Evolutionary conservation across 53 echinoderm and acorn worm species (phyloP).

Genomic region (Astropecten irregularis): DNA sequence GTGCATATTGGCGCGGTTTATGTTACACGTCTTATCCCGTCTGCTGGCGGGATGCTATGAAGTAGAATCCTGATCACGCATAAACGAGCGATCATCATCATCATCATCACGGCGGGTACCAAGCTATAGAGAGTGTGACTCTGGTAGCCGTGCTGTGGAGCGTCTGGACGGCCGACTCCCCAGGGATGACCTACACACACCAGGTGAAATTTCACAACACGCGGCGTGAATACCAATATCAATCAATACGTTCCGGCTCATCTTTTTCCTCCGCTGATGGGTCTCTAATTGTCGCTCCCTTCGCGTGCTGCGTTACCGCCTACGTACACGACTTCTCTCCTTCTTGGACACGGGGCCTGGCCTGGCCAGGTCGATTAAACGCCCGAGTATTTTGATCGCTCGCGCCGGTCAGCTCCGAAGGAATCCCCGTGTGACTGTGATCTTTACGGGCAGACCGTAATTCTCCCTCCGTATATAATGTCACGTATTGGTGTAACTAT

Average conservation of each 20-base stretch:
- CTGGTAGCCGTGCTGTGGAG: slow-evolving; percentile 11
- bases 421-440: too few species aligned
- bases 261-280: slow-evolving; percentile 40
- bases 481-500: too few species aligned
- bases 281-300: slow-evolving; percentile 46
- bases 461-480: too few species aligned
- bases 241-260: slow-evolving; percentile 38
- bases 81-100: slow-evolving; percentile 9
- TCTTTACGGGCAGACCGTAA: too few species aligned
- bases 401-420: too few species aligned
- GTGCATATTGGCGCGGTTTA: neutral
- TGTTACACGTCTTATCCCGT: slow-evolving; percentile 12
- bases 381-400: too few species aligned
- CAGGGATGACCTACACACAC: slow-evolving; percentile 1
- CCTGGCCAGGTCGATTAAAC: slow-evolving; percentile 18
- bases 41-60: neutral
- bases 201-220: slow-evolving; percentile 46
- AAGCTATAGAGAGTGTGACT: too few species aligned
- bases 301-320: slow-evolving; percentile 36
- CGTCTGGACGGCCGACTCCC: neutral
- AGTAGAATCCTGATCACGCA: slow-evolving; percentile 17
- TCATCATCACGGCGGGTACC: too few species aligned
- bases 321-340: slow-evolving; percentile 30
- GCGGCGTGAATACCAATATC: slow-evolving; percentile 44
- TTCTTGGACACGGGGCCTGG: neutral